Evolutionary conservation across 2,797 vertebrate genomes (phyloP).

Genomic region (Neosalanx taihuensis): DNA sequence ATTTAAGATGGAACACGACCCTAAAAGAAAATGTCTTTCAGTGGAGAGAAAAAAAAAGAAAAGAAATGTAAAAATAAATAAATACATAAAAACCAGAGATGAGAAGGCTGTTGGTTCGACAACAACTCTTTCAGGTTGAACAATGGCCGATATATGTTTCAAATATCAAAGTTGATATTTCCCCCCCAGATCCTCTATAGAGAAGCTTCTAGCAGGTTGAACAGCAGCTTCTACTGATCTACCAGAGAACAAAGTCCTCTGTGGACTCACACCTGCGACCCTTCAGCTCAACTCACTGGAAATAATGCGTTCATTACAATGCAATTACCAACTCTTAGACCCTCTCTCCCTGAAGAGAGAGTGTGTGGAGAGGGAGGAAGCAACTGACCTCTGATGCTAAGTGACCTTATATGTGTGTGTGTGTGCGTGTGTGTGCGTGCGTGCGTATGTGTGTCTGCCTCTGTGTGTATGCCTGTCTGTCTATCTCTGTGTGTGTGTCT

Average conservation of each 20-base stretch:
- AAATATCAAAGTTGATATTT: constrained; percentile 63
- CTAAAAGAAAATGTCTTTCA: no score
- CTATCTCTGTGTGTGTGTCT: no score
- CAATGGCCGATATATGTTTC: constrained; percentile 66
- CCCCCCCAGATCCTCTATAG: constrained; percentile 13
- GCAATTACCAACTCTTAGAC: constrained; percentile 75
- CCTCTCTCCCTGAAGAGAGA: constrained; percentile 60
- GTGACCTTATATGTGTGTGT: constrained; percentile 49
- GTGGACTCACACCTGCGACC: constrained; percentile 54
- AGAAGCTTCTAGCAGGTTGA: constrained; percentile 8
- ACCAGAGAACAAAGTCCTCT: constrained; percentile 57
- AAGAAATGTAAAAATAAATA: neutral
- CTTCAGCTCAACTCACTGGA: constrained; percentile 61
- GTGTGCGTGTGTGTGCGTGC: constrained; percentile 8
- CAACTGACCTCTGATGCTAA: constrained; percentile 56
- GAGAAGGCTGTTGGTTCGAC: constrained; percentile 24
- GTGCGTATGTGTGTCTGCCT: neutral
- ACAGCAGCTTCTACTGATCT: constrained; percentile 55
- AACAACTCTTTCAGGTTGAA: constrained; percentile 63
- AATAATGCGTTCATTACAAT: constrained; percentile 77
- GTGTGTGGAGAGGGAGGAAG: constrained; percentile 33
- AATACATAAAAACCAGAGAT: neutral
- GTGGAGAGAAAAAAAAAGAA: neutral
- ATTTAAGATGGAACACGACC: no score
- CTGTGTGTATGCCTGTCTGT: neutral